A percentile compares a stretch with the other conserved stretches of the same genome.
Evolutionary conservation across 1,140 invertebrate genomes (phyloP).

Genomic region (Microplitis demolitor): DNA sequence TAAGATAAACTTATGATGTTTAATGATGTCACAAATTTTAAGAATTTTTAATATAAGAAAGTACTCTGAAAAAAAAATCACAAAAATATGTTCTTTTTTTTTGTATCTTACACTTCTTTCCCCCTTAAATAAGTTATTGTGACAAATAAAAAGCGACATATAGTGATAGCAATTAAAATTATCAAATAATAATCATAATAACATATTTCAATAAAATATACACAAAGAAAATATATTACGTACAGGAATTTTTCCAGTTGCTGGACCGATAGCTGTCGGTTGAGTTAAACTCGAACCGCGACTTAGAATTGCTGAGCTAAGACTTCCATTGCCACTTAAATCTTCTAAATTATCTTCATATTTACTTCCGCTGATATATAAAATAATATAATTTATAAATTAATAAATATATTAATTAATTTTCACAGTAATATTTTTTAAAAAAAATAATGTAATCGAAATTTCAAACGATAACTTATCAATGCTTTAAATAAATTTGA

Average conservation of each 20-base stretch:
- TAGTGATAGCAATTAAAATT: too few species aligned
- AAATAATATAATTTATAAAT: conserved; percentile 8
- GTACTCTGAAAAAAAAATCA: too few species aligned
- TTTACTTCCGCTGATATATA: conserved; percentile 68
- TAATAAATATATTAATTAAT: too few species aligned
- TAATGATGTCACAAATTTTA: not conserved
- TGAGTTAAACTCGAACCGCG: conserved; percentile 45
- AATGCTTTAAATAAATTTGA: too few species aligned
- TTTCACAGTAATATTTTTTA: too few species aligned
- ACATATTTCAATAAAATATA: not conserved
- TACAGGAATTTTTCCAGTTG: conserved; percentile 38
- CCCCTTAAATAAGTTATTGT: too few species aligned
- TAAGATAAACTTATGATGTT: not conserved
- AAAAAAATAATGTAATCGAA: too few species aligned
- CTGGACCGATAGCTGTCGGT: conserved; percentile 31
- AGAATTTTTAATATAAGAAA: too few species aligned
- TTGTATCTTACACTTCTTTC: too few species aligned
- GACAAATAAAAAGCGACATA: too few species aligned
- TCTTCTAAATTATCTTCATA: conserved; percentile 75
- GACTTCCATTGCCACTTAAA: conserved; percentile 58
- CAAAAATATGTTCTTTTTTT: too few species aligned
- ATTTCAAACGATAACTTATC: not conserved
- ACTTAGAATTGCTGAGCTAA: conserved; percentile 53
- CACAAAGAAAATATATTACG: conserved; percentile 30
- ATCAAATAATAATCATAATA: too few species aligned